Conservation (phyloP, 2,888 invertebrate species). For the Ectobius pallidus region DNA sequence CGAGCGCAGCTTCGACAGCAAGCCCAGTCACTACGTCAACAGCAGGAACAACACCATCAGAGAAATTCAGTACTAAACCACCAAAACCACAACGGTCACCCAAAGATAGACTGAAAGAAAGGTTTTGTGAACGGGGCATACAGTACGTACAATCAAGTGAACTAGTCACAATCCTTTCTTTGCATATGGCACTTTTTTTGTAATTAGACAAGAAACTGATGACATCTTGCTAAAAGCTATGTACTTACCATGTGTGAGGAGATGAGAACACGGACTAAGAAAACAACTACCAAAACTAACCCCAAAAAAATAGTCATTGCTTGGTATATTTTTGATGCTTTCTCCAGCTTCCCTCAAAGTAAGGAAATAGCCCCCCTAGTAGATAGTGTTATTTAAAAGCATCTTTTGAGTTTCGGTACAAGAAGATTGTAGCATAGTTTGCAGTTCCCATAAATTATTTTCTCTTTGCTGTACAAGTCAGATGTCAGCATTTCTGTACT, state of each 20-base stretch:
- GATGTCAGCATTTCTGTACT: too few relatives aligned
- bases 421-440: too few relatives aligned
- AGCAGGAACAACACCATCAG: neutral
- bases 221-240: neutral
- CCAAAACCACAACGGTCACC: too few relatives aligned
- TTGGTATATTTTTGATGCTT: too few relatives aligned
- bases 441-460: too few relatives aligned
- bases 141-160: slow-evolving; percentile 4
- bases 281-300: neutral
- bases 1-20: slow-evolving; percentile 78
- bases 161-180: slow-evolving; percentile 34
- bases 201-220: neutral
- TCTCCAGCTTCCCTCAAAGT: too few relatives aligned
- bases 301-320: slow-evolving; percentile 7
- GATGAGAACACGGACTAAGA: neutral
- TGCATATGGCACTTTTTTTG: too few relatives aligned
- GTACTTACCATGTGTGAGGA: neutral
- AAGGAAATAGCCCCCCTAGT: too few relatives aligned
- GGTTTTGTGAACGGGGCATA: too few relatives aligned
- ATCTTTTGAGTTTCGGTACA: too few relatives aligned
- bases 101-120: slow-evolving; percentile 22
- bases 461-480: too few relatives aligned
- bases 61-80: neutral
- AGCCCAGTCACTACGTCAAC: slow-evolving; percentile 43
- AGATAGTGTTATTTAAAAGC: too few relatives aligned